These are phyloP conservation scores for Homarus gammarus DNA, from an alignment of 2,888 invertebrate species.

Conservation along the genomic window DNA sequence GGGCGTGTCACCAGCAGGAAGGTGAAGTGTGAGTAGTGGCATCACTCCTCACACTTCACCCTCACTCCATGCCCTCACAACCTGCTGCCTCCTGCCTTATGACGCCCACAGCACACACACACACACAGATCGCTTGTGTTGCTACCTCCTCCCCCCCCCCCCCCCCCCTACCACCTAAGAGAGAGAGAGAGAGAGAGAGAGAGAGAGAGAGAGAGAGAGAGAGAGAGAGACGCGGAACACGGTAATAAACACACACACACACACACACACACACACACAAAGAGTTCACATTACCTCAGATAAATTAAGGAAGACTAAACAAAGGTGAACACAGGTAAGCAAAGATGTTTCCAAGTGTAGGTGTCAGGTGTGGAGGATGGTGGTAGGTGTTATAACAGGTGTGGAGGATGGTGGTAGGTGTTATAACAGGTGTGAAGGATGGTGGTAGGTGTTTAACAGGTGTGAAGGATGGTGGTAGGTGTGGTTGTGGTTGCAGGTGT, in stretches of 20 bases:
- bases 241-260: neutral
- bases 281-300: neutral
- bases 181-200: neutral
- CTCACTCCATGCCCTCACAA: slow-evolving; percentile 14
- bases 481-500: too few relatives aligned
- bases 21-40: slow-evolving; percentile 30
- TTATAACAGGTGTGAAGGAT: too few relatives aligned
- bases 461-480: neutral
- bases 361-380: neutral
- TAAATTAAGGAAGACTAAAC: neutral
- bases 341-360: too few relatives aligned
- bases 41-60: slow-evolving; percentile 22
- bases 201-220: neutral
- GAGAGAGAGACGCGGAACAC: neutral
- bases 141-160: too few relatives aligned
- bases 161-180: too few relatives aligned
- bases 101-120: neutral
- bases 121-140: too few relatives aligned
- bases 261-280: neutral
- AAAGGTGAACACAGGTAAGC: too few relatives aligned
- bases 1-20: slow-evolving; percentile 13
- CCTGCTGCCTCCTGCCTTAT: slow-evolving; percentile 1
- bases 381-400: too few relatives aligned
- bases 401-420: neutral
- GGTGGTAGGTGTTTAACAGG: too few relatives aligned